Evolutionary conservation across 2,888 invertebrate genomes (phyloP), one percentile per base, ranked within the genome.

Genomic region (Omphaloscelis lunosa): DNA sequence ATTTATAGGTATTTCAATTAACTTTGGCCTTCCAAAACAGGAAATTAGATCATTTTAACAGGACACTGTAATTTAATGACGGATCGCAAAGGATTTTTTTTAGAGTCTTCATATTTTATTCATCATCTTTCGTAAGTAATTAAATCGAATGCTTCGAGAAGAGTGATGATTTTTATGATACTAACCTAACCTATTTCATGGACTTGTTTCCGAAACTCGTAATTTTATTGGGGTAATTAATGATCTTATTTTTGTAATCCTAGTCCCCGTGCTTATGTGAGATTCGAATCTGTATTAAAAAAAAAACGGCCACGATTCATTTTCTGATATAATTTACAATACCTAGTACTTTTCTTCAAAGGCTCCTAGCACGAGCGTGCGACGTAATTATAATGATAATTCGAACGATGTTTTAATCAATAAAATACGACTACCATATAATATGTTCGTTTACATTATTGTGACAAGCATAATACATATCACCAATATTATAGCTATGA

Each of bases 11-110:
- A 62, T 85, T 75, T 75, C 61, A 77, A 62, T 23, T 53, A 53
- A 23, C 23, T 56, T 58, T 65, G 34, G 41, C 71, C 9, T 61
- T 58, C 27, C 15, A 82, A 65, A 83, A 83, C 79, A 83, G 83
- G 86, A 79, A 72, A 83, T 79, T 71, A 73, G 77, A 83, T 75
- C 29, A 83, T 76, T 83, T 79, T 66, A 86, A 80, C 72, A 72
- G 61, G 39, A 66, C 39, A 51, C 53, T 61, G 34, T 62, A 59
- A 70, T 74, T 62, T 27, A 82, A 34, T 39, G 39, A 61, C 23
- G 5, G 39, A 48, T 79, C 23, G 68, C 15, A 45, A 65, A 65
- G 4, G n/a, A 59, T 41, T 72, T 67, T 63, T 34, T 70, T 68
- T 29, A 1, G 8, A 45, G 23, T 53, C 15, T 34, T 65, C 58